Evolutionary conservation across 2,888 invertebrate species (phyloP).

Genomic region (Callimorpha dominula): DNA sequence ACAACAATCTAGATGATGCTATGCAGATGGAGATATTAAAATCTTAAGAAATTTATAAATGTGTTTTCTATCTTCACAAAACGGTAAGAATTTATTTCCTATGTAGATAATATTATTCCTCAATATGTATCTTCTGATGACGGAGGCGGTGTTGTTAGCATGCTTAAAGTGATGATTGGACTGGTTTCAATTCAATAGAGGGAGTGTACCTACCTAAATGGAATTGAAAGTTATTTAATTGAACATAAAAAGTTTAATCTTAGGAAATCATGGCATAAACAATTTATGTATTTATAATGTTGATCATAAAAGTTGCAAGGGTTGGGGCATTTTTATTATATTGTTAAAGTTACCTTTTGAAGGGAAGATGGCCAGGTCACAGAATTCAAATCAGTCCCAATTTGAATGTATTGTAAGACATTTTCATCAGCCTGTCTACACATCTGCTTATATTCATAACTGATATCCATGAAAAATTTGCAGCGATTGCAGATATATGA

Average conservation of each 20-base stretch:
- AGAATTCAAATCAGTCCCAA: constrained; percentile 86
- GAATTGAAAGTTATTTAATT: background rate
- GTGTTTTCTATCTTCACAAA: background rate
- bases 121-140: background rate
- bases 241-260: background rate
- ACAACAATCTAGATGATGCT: too few relatives aligned
- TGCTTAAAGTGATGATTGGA: background rate
- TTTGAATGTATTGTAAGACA: constrained; percentile 89
- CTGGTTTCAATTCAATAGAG: background rate
- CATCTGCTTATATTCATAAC: constrained; percentile 91
- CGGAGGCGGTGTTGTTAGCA: too few relatives aligned
- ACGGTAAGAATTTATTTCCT: background rate
- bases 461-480: constrained; percentile 89
- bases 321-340: background rate
- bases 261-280: background rate
- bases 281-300: background rate
- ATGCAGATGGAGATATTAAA: too few relatives aligned
- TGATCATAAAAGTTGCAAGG: background rate
- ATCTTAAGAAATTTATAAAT: background rate
- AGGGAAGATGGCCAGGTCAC: constrained; percentile 80
- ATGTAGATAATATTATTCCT: background rate
- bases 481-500: constrained; percentile 90
- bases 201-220: background rate
- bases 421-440: constrained; percentile 92
- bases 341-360: constrained; percentile 69